Evolutionary conservation across 2,113 vertebrate genomes (phyloP).

Genomic region (Perognathus longimembris): DNA sequence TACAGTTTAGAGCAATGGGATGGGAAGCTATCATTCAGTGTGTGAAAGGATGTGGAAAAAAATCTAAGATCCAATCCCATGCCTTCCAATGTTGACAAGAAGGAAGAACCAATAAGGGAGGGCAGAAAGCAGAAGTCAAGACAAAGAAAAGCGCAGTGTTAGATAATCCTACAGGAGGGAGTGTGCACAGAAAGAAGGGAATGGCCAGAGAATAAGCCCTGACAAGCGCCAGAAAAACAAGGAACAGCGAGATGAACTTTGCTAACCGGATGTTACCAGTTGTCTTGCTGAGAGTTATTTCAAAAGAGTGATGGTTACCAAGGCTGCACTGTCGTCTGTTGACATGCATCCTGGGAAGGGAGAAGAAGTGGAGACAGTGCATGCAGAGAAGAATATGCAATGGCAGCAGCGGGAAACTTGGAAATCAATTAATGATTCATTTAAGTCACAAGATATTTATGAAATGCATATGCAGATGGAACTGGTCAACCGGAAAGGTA

Average conservation of each 20-base stretch:
- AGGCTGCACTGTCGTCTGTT: not conserved
- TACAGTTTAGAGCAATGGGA: not conserved
- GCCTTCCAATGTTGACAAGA: not conserved
- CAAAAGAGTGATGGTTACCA: not conserved
- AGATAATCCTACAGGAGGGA: not conserved
- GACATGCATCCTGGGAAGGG: not conserved
- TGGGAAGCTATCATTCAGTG: not conserved
- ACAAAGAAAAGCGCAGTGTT: not conserved
- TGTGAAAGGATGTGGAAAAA: conserved; percentile 25
- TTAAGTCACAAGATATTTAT: not conserved
- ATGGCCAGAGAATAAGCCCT: not conserved
- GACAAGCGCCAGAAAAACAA: not conserved
- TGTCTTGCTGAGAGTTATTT: not conserved
- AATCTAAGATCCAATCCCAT: not conserved
- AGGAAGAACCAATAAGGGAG: not conserved
- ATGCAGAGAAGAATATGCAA: not conserved
- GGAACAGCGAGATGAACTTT: not conserved
- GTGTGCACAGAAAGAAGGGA: not conserved
- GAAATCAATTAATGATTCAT: not conserved
- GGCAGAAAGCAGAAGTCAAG: not conserved
- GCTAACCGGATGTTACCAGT: not conserved
- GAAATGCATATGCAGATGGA: not conserved
- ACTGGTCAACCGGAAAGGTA: not conserved
- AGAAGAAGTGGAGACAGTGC: not conserved
- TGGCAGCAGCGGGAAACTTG: not conserved